phyloP scores from a whole-genome alignment of 2,888 invertebrate genomes.

The Crocallis elinguaria region DNA sequence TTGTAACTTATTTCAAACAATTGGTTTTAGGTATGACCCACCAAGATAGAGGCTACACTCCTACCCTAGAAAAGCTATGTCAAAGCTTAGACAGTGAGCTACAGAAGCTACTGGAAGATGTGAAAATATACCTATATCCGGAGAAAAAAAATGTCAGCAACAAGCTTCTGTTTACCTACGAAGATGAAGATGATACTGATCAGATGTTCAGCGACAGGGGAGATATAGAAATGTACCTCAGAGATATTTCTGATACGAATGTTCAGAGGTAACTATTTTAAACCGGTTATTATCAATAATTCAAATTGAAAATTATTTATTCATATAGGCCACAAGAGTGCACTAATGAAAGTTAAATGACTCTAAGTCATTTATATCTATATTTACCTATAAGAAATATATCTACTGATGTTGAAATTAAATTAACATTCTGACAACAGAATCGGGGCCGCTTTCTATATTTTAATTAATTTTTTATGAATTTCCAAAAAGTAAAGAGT shows the following conservation, averaged over 20 bases:
- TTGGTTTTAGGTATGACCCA: conserved; percentile 85
- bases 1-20: neutral
- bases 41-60: conserved; percentile 92
- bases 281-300: neutral
- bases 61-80: conserved; percentile 89
- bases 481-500: no score
- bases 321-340: no score
- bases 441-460: no score
- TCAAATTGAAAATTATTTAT: no score
- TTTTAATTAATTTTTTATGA: no score
- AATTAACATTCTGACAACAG: no score
- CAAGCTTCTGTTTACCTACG: conserved; percentile 61
- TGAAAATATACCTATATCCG: conserved; percentile 87
- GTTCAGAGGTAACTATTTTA: conserved; percentile 71
- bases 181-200: conserved; percentile 67
- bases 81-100: conserved; percentile 86
- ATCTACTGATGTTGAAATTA: no score
- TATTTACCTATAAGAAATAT: no score
- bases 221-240: conserved; percentile 80
- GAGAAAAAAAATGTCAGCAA: conserved; percentile 63
- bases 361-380: no score
- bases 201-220: conserved; percentile 76
- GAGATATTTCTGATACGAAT: conserved; percentile 74
- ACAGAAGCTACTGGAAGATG: conserved; percentile 87
- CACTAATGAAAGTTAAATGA: no score